Evolutionary conservation across 2,797 vertebrate species (phyloP).

Genomic region (Philypnodon macrostomus): DNA sequence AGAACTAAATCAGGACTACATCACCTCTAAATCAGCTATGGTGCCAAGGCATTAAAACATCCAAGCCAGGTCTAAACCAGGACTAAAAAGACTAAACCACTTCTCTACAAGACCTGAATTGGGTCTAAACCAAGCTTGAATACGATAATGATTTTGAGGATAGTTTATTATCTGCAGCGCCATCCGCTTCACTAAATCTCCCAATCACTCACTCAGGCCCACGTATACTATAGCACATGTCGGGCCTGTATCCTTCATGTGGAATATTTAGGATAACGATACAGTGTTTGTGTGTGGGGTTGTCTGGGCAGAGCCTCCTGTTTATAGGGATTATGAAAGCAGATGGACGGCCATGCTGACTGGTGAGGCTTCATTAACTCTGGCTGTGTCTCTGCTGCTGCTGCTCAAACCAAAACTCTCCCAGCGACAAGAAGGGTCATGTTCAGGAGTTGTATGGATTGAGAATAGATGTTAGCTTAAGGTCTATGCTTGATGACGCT

Average conservation of each 20-base stretch:
- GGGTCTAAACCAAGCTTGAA: no score
- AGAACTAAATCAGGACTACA: no score
- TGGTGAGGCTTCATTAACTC: constrained; percentile 83
- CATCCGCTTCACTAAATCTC: constrained; percentile 3
- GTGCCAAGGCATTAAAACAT: no score
- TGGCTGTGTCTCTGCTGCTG: constrained; percentile 50
- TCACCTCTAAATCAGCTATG: no score
- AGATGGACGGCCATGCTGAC: constrained; percentile 84
- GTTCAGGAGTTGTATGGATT: constrained; percentile 55
- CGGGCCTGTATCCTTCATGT: constrained; percentile 21
- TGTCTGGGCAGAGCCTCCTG: no score
- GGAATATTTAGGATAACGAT: constrained; percentile 38
- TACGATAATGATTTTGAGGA: no score
- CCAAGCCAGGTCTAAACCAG: no score
- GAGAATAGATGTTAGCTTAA: constrained; percentile 37
- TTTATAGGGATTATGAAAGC: constrained; percentile 81
- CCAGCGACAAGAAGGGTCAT: constrained; percentile 26
- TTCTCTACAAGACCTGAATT: no score
- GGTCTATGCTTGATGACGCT: constrained; percentile 54
- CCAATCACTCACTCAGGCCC: constrained; percentile 17
- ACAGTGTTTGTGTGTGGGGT: constrained; percentile 26
- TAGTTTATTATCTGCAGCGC: no score
- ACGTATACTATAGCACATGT: constrained; percentile 11
- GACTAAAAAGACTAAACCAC: no score
- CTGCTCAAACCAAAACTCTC: constrained; percentile 44